A percentile compares a stretch with the other conserved stretches of the same genome.
Evolutionary conservation across 2,113 vertebrate genomes (phyloP).

Genomic region (Psettodes erumei): DNA sequence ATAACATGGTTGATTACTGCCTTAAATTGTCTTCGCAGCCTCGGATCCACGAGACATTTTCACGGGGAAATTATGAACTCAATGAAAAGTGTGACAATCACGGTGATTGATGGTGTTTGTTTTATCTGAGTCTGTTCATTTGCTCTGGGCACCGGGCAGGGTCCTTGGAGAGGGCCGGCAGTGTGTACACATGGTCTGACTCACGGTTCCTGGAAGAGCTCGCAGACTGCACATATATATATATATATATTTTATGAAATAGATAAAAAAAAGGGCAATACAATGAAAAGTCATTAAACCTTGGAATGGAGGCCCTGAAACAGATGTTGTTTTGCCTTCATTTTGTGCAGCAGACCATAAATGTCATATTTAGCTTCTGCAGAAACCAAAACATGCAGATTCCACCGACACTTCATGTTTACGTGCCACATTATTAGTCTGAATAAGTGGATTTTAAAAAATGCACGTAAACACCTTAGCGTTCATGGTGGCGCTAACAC

Average conservation of each 20-base stretch:
- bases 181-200: constrained; percentile 5
- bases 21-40: constrained; percentile 61
- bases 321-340: constrained; percentile 30
- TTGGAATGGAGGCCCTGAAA: constrained; percentile 1
- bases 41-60: constrained; percentile 32
- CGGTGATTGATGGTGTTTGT: constrained; percentile 68
- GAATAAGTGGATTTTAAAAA: too few relatives aligned
- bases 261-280: neutral
- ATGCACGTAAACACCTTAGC: too few relatives aligned
- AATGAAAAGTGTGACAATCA: constrained; percentile 68
- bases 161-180: constrained; percentile 33
- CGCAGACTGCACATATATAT: neutral
- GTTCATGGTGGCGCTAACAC: too few relatives aligned
- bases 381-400: constrained; percentile 10
- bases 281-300: constrained; percentile 38
- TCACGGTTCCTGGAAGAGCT: constrained; percentile 1
- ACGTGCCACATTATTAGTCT: too few relatives aligned
- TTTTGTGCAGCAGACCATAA: constrained; percentile 7
- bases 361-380: constrained; percentile 5
- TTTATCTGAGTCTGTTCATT: constrained; percentile 49
- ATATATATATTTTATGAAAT: neutral
- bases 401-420: neutral
- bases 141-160: neutral
- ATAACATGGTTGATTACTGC: constrained; percentile 73
- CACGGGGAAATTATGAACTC: constrained; percentile 63